These are phyloP conservation scores for Piscicola geometra DNA, from an alignment of 2,888 invertebrate species.

Conservation along the genomic window DNA sequence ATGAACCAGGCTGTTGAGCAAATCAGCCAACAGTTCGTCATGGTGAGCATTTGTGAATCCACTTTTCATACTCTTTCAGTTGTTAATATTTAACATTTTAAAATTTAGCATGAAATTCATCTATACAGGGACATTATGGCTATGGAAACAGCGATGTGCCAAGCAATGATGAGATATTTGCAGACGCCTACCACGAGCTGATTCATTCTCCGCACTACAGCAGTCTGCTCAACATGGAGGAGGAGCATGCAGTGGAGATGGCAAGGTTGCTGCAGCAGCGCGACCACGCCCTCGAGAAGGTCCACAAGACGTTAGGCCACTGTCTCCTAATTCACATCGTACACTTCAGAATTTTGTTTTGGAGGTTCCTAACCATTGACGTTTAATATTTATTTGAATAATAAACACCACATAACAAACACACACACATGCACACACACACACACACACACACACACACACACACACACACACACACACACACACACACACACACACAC, in stretches of 20 bases:
- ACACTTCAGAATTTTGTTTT: no score
- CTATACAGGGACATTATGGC: background rate
- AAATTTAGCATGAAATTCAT: background rate
- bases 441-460: no score
- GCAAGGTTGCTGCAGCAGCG: background rate
- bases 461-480: no score
- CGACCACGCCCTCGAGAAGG: background rate
- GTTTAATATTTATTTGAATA: no score
- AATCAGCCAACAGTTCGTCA: slow-evolving; percentile 3
- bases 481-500: no score
- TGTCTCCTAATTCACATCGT: no score
- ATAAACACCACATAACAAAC: no score
- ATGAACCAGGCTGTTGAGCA: background rate
- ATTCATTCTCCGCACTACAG: background rate
- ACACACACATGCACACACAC: no score
- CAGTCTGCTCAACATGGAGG: background rate
- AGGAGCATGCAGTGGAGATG: slow-evolving; percentile 10
- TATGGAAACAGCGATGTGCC: slow-evolving; percentile 13
- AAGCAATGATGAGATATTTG: slow-evolving; percentile 9
- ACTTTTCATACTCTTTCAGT: background rate
- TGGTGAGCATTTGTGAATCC: background rate
- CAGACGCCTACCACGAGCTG: slow-evolving; percentile 9
- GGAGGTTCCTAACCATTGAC: no score
- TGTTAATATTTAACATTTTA: background rate
- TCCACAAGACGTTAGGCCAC: background rate